These are phyloP conservation scores for Rotaria socialis DNA, from an alignment of 2,888 invertebrate species.

Conservation along the genomic window DNA sequence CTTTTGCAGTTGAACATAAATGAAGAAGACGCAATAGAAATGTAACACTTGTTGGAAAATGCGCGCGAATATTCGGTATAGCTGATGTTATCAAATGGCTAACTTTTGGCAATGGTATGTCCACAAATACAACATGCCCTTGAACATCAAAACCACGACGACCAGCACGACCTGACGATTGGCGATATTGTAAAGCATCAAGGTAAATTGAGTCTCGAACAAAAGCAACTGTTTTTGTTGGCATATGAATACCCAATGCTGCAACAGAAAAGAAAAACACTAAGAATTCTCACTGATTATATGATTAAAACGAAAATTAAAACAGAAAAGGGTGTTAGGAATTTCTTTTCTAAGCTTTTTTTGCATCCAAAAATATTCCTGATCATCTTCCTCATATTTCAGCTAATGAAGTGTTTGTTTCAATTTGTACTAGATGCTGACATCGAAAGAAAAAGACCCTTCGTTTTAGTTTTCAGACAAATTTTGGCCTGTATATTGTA, in stretches of 20 bases:
- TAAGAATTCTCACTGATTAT: too few relatives aligned
- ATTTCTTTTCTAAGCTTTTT: too few relatives aligned
- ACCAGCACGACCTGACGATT: constrained; percentile 46
- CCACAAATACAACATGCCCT: constrained; percentile 38
- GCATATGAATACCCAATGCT: constrained; percentile 47
- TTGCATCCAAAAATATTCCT: too few relatives aligned
- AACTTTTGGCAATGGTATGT: neutral
- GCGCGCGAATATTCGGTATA: neutral
- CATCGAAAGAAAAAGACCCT: too few relatives aligned
- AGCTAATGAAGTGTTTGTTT: too few relatives aligned
- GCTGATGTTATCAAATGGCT: neutral
- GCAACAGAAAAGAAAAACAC: neutral
- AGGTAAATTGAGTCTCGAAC: constrained; percentile 42
- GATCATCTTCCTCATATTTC: too few relatives aligned
- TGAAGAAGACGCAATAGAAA: constrained; percentile 17
- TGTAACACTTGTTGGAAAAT: constrained; percentile 17
- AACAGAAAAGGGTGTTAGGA: too few relatives aligned
- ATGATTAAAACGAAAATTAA: too few relatives aligned
- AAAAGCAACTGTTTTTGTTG: constrained; percentile 46
- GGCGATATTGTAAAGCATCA: constrained; percentile 45
- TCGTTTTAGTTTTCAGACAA: too few relatives aligned
- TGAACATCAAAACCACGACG: constrained; percentile 44
- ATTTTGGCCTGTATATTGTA: too few relatives aligned
- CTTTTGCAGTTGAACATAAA: constrained; percentile 10
- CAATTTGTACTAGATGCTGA: too few relatives aligned